These are phyloP conservation scores for Petromus typicus DNA, from an alignment of 2,113 vertebrate genomes.

Conservation along the genomic window DNA sequence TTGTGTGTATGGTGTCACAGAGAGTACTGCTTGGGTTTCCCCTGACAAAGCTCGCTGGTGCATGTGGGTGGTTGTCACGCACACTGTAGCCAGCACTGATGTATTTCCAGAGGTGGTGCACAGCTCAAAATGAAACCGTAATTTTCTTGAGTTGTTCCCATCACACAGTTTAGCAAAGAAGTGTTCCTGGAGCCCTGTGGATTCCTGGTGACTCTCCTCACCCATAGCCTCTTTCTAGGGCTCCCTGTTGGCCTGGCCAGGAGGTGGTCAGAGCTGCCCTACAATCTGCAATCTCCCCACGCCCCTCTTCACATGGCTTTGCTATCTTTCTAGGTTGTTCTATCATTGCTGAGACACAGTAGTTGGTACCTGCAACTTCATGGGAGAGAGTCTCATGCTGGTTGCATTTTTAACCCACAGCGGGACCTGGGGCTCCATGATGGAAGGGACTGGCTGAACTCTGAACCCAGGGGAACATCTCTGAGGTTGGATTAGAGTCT, in stretches of 20 bases:
- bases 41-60: not conserved
- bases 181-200: not conserved
- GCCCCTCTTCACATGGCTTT: no score
- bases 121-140: not conserved
- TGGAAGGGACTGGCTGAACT: not conserved
- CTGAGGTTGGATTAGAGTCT: not conserved
- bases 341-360: not conserved
- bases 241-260: not conserved
- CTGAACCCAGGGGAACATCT: not conserved
- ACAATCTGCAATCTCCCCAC: not conserved
- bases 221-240: not conserved
- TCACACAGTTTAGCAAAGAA: not conserved
- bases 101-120: not conserved
- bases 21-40: not conserved
- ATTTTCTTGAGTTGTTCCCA: not conserved
- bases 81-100: not conserved
- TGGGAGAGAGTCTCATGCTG: not conserved
- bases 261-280: not conserved
- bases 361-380: not conserved
- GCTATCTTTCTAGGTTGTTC: not conserved
- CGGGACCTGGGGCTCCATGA: not conserved
- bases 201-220: not conserved
- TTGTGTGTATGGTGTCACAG: not conserved
- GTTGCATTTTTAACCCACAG: not conserved
- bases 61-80: not conserved